These are phyloP conservation scores for Protobothrops flavoviridis DNA, from an alignment of 2,113 vertebrate genomes.

Conservation along the genomic window DNA sequence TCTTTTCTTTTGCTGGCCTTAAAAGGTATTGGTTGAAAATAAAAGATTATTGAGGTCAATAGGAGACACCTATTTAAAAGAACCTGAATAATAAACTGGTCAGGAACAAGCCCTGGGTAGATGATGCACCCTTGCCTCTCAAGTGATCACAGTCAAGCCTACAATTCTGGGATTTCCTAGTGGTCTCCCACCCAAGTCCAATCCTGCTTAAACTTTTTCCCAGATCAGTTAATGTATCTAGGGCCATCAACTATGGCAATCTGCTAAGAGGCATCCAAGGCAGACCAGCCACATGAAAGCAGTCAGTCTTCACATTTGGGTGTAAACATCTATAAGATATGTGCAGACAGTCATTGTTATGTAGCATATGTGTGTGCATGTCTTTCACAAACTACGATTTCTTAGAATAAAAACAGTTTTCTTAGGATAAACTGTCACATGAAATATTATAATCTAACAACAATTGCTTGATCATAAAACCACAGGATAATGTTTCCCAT, in stretches of 20 bases:
- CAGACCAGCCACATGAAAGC: not conserved
- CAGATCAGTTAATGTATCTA: not conserved
- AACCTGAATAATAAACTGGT: not conserved
- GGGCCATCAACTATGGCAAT: not conserved
- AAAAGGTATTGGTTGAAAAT: conserved; percentile 46
- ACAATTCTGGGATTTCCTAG: not conserved
- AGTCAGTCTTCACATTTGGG: not conserved
- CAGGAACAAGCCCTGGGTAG: not conserved
- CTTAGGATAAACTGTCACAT: not conserved
- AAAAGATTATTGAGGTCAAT: conserved; percentile 34
- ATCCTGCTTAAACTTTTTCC: not conserved
- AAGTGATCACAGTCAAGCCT: not conserved
- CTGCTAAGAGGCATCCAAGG: not conserved
- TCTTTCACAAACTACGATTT: not conserved
- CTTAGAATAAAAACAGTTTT: not conserved
- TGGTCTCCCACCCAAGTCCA: not conserved
- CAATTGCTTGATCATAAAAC: not conserved
- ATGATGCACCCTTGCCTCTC: not conserved
- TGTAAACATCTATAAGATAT: not conserved
- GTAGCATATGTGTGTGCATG: not conserved
- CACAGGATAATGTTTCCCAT: not conserved
- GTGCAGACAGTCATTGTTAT: not conserved
- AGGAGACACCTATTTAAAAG: conserved; percentile 8
- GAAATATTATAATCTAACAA: not conserved
- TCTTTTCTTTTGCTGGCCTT: conserved; percentile 16